Percentiles rank a stretch among this genome's conserved stretches.
Evolutionary conservation across 1,140 invertebrate species (phyloP).

Genomic region (Macrostomum lignano): DNA sequence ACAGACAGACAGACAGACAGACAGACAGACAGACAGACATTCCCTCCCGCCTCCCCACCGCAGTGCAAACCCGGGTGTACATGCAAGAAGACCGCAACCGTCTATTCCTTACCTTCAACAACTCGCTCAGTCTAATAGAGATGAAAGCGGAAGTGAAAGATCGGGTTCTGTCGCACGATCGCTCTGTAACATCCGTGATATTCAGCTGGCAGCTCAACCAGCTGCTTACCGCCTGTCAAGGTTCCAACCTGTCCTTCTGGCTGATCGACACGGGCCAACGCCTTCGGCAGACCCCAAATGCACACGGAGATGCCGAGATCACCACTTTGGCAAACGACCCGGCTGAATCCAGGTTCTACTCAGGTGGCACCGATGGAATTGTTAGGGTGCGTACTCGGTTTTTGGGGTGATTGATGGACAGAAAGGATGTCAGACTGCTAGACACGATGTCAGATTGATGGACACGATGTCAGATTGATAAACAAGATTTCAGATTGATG

Average conservation of each 20-base stretch:
- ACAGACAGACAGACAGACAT: too few species aligned
- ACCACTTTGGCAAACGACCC: constrained; percentile 20
- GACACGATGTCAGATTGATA: too few species aligned
- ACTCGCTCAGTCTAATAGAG: constrained; percentile 20
- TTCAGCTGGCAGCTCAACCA: constrained; percentile 23
- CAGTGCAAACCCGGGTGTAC: constrained; percentile 14
- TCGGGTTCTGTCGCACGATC: constrained; percentile 21
- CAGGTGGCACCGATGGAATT: constrained; percentile 21
- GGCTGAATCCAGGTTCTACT: constrained; percentile 16
- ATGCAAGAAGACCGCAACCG: constrained; percentile 17
- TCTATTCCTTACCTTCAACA: constrained; percentile 22
- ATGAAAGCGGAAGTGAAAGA: constrained; percentile 24
- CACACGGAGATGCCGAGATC: constrained; percentile 19
- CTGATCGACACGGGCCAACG: constrained; percentile 27
- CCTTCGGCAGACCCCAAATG: constrained; percentile 20
- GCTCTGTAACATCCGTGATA: constrained; percentile 16
- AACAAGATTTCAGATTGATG: too few species aligned
- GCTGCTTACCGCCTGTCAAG: constrained; percentile 22
- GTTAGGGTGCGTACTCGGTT: too few species aligned
- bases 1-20: too few species aligned
- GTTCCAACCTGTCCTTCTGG: constrained; percentile 22
- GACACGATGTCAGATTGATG: too few species aligned
- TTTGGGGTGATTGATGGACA: too few species aligned
- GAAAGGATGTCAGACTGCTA: too few species aligned
- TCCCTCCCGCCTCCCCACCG: too few species aligned